A percentile compares a stretch with the other conserved stretches of the same genome.
phyloP scores from a whole-genome alignment of 2,797 vertebrate genomes.

The Psittacula derbiana region DNA sequence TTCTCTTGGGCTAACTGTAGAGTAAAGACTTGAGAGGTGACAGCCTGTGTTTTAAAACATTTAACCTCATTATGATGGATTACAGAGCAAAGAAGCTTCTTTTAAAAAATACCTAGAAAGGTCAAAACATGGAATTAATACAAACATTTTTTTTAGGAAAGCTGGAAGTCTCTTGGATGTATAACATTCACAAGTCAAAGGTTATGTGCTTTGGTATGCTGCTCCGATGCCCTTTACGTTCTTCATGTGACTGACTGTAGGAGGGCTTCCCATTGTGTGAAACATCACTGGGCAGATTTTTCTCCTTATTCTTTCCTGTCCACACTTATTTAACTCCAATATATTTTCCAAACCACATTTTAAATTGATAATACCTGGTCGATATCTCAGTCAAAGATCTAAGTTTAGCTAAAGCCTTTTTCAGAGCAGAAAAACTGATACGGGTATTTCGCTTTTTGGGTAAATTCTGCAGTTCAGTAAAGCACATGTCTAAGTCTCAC shows the following conservation, averaged over 20 bases:
- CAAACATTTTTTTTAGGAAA: not conserved
- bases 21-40: not conserved
- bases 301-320: not conserved
- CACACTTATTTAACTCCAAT: not conserved
- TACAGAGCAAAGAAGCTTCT: not conserved
- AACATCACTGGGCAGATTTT: not conserved
- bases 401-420: not conserved
- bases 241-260: not conserved
- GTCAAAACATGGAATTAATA: not conserved
- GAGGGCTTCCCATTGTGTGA: not conserved
- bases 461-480: not conserved
- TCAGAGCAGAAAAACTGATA: not conserved
- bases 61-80: not conserved
- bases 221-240: not conserved
- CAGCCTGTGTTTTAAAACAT: not conserved
- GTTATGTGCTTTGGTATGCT: not conserved
- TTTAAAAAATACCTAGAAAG: not conserved
- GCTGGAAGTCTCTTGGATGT: not conserved
- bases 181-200: not conserved
- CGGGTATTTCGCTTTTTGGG: fast-evolving
- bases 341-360: not conserved
- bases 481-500: not conserved
- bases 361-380: not conserved
- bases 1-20: not conserved
- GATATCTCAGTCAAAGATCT: not conserved